A percentile compares a stretch with the other conserved stretches of the same genome.
Evolutionary conservation across 2,888 invertebrate species (phyloP).

Genomic region (Drosophila paucipuncta): DNA sequence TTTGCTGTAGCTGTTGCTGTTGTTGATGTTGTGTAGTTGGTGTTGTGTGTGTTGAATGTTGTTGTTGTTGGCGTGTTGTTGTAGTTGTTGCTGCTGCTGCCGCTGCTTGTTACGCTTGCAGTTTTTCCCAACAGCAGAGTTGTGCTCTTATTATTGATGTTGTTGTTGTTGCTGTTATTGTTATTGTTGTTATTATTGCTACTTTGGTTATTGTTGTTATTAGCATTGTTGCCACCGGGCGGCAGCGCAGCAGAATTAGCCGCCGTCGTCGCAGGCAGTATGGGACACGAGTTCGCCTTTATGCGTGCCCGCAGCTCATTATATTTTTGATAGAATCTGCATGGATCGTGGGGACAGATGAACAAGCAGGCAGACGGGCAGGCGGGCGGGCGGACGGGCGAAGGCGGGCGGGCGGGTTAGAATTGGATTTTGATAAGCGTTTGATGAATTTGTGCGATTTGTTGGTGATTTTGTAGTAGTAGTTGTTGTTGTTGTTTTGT

Average conservation of each 20-base stretch:
- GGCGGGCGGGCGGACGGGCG: conserved; percentile 15
- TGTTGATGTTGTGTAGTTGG: conserved; percentile 62
- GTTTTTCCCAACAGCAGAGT: conserved; percentile 63
- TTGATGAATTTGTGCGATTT: conserved; percentile 75
- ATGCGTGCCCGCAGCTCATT: conserved; percentile 95
- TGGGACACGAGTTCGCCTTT: conserved; percentile 93
- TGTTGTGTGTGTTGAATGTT: conserved; percentile 59
- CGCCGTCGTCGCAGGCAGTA: conserved; percentile 87
- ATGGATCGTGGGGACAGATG: conserved; percentile 31
- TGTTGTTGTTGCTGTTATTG: conserved; percentile 57
- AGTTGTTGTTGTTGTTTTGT: conserved; percentile 47
- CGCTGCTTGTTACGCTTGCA: conserved; percentile 50
- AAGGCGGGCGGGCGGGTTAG: conserved; percentile 46
- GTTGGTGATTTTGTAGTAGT: conserved; percentile 51
- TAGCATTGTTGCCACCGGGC: conserved; percentile 54
- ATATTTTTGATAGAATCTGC: conserved; percentile 95
- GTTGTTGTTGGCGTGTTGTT: conserved; percentile 50
- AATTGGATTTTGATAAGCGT: conserved; percentile 76
- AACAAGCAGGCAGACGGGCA: conserved; percentile 14
- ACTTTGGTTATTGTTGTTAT: conserved; percentile 81
- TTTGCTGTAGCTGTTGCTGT: conserved; percentile 83
- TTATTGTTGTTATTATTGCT: conserved; percentile 74
- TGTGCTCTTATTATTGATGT: conserved; percentile 58
- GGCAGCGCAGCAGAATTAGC: conserved; percentile 53
- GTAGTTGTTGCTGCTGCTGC: conserved; percentile 42